Evolutionary conservation across 2,113 vertebrate species (phyloP).

Genomic region (Leucopsar rothschildi): DNA sequence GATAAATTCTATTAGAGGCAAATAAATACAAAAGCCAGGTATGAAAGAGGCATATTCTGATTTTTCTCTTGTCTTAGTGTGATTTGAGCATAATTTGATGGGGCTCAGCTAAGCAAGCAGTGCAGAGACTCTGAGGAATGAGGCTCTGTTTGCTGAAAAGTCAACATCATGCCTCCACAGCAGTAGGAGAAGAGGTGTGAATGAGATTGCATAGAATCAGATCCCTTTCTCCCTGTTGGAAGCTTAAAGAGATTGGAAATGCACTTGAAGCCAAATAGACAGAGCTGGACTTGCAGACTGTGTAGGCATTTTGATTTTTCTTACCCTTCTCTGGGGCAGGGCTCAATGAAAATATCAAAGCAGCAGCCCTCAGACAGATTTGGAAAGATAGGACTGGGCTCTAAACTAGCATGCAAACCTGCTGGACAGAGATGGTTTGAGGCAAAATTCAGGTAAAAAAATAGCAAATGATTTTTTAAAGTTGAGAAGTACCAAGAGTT

Average conservation of each 20-base stretch:
- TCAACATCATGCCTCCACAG: neutral
- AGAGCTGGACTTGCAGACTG: neutral
- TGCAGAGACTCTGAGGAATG: neutral
- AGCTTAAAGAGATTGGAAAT: conserved; percentile 18
- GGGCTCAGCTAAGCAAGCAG: conserved; percentile 25
- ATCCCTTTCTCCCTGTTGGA: conserved; percentile 34
- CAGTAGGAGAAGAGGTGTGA: neutral
- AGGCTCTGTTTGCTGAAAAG: neutral
- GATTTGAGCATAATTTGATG: neutral
- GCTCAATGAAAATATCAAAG: neutral
- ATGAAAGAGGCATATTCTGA: neutral
- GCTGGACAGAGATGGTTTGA: neutral
- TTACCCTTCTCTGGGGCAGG: neutral
- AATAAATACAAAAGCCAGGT: neutral
- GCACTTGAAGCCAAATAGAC: neutral
- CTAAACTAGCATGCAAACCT: neutral
- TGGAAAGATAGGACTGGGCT: neutral
- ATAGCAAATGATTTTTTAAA: neutral
- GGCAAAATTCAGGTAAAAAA: neutral
- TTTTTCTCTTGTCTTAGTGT: neutral
- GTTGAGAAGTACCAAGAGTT: neutral
- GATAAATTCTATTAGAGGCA: neutral
- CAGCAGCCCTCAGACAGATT: neutral
- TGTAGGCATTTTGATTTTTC: neutral
- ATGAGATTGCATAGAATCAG: conserved; percentile 21